Evolutionary conservation across 2,113 vertebrate genomes (phyloP).

Genomic region (Delphinus delphis): DNA sequence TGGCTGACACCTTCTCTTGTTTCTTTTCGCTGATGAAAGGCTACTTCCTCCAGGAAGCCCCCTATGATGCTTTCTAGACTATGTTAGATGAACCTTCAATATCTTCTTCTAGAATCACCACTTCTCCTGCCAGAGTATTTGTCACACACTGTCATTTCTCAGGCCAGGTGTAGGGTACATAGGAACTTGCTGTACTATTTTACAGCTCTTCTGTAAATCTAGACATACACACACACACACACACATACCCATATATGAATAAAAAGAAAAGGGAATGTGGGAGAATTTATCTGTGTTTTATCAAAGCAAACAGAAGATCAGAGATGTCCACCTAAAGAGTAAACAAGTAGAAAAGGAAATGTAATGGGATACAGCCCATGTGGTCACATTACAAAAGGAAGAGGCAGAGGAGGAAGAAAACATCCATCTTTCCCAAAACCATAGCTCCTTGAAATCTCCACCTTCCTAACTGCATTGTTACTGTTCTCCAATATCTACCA

Average conservation of each 20-base stretch:
- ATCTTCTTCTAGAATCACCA: neutral
- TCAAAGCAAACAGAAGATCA: neutral
- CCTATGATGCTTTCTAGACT: neutral
- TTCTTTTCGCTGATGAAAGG: neutral
- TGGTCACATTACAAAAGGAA: neutral
- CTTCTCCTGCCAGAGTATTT: too few species aligned
- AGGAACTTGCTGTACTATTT: neutral
- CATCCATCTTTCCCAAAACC: neutral
- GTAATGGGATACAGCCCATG: too few species aligned
- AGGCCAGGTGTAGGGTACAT: neutral
- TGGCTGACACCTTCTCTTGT: neutral
- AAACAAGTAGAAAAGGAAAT: neutral
- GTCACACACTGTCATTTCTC: neutral
- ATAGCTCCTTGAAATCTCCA: neutral
- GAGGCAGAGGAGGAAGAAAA: neutral
- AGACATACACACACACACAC: neutral
- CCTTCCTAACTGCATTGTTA: neutral
- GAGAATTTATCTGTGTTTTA: neutral
- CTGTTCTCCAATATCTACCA: neutral
- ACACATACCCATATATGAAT: neutral
- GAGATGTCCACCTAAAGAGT: neutral
- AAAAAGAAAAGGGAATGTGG: neutral
- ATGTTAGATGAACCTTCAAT: fast-evolving
- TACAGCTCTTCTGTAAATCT: neutral
- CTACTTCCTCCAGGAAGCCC: neutral